Base-by-base conservation (phyloP, 2,888 invertebrate species). In the Gryllus longicercus region DNA sequence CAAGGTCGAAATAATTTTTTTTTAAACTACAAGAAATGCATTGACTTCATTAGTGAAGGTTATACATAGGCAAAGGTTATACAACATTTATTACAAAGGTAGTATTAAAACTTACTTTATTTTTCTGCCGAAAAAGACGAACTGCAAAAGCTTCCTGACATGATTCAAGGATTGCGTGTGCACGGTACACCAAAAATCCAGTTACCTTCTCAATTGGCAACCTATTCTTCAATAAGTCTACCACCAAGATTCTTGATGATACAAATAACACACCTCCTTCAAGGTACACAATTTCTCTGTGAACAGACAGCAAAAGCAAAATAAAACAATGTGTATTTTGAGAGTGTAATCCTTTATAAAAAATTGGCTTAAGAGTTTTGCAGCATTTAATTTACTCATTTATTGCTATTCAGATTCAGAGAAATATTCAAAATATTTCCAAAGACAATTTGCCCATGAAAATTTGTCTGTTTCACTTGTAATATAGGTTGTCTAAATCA, bases 81-180 rank as follows among this genome's bases (percentile, higher is more conserved):
- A n/a, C 1, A 38, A 5, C 50, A 38, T 50, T 10, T 8, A 78
- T 50, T 18, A 11, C 16, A 63, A 75, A 75, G 78, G 79, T 38
- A 8, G 38, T 38, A 38, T 8, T 38, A 10, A 38, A 38, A 38
- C 38, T 82, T 84, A 92, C 95, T 90, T 97, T 97, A 88, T 99
- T 99, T 84, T 91, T 92, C 87, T 97, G 96, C 77, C 99, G 90
- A 86, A 93, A 99, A 3, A 99, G 89, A 83, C 99, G 91, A 79
- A 98, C 87, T 14, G 96, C 97, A 87, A 99, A 99, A 8, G 97
- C 96, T 88, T 98, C 98, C 87, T 98, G 97, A 86, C 96, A 96
- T 78, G 96, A 95, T 86, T 96, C 96, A 38, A 95, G 88, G 63
- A 96, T 92, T 78, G 91, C 92, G 87, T 99, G 98, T 1, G 98